Conservation (phyloP, 2,113 vertebrate species). For the Antennarius striatus region DNA sequence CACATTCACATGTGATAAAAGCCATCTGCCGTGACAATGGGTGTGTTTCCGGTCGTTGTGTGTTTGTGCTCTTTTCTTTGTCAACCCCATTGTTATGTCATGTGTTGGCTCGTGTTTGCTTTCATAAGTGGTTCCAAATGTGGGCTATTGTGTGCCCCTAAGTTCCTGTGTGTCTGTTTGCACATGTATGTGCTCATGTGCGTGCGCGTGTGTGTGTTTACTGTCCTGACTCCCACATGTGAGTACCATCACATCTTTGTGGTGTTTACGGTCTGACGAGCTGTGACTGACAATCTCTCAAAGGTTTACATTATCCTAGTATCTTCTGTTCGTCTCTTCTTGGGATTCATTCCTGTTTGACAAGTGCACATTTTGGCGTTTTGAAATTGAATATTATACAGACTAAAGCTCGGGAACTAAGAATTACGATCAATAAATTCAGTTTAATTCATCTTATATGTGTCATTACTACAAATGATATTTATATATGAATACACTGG, state of each 20-base stretch:
- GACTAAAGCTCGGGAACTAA: not conserved
- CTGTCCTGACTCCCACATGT: conserved; percentile 42
- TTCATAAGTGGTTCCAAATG: conserved; percentile 60
- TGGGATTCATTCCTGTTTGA: not conserved
- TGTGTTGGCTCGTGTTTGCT: conserved; percentile 56
- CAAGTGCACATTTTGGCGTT: not conserved
- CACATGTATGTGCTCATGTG: conserved; percentile 11
- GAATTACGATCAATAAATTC: not conserved
- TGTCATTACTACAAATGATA: not conserved
- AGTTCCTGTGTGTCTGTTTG: conserved; percentile 15
- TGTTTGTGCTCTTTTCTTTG: conserved; percentile 52
- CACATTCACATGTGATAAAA: conserved; percentile 71
- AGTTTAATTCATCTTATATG: no score
- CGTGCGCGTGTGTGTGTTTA: conserved; percentile 30
- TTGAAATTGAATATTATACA: not conserved
- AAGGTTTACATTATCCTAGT: conserved; percentile 15
- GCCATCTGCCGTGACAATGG: conserved; percentile 74
- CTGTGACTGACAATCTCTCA: conserved; percentile 28
- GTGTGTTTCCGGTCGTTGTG: conserved; percentile 58
- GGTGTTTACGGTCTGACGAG: conserved; percentile 41
- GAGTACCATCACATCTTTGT: conserved; percentile 13
- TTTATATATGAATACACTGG: not conserved
- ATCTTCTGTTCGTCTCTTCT: no score
- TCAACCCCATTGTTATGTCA: conserved; percentile 63
- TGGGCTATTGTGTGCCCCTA: conserved; percentile 5